phyloP scores from a whole-genome alignment of 2,113 vertebrate genomes.

The Ageneiosus marmoratus region DNA sequence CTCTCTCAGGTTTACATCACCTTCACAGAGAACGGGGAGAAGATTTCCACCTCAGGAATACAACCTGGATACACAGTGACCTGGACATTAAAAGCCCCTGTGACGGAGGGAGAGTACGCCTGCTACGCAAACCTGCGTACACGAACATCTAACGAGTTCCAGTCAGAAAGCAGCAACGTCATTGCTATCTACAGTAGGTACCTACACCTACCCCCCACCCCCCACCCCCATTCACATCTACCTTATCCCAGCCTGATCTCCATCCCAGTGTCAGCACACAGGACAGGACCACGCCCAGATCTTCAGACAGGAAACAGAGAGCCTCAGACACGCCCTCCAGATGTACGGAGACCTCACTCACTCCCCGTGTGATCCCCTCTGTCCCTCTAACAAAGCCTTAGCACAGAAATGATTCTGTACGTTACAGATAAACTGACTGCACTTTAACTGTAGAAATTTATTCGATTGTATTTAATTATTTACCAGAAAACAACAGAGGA shows the following conservation, averaged over 20 bases:
- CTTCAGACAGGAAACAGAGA: background rate
- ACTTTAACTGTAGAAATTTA: background rate
- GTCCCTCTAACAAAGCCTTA: background rate
- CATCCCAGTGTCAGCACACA: background rate
- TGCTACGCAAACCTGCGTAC: background rate
- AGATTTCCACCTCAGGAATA: fast-evolving
- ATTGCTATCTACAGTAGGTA: slow-evolving; percentile 41
- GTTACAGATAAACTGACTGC: background rate
- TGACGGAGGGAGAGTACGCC: slow-evolving; percentile 29
- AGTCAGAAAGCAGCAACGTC: slow-evolving; percentile 32
- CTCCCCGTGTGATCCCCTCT: background rate
- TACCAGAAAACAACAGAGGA: background rate
- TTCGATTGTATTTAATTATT: background rate
- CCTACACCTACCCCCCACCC: background rate
- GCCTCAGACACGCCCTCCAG: background rate
- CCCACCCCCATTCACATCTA: background rate
- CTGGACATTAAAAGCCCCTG: background rate
- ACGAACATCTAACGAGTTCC: background rate
- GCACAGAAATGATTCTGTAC: background rate
- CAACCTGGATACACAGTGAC: fast-evolving
- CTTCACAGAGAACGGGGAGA: background rate
- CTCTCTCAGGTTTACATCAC: slow-evolving; percentile 20
- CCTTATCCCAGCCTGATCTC: background rate
- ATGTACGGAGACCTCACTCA: background rate
- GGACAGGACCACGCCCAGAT: background rate